phyloP scores from a whole-genome alignment of 2,113 vertebrate genomes.

The Pimephales promelas region DNA sequence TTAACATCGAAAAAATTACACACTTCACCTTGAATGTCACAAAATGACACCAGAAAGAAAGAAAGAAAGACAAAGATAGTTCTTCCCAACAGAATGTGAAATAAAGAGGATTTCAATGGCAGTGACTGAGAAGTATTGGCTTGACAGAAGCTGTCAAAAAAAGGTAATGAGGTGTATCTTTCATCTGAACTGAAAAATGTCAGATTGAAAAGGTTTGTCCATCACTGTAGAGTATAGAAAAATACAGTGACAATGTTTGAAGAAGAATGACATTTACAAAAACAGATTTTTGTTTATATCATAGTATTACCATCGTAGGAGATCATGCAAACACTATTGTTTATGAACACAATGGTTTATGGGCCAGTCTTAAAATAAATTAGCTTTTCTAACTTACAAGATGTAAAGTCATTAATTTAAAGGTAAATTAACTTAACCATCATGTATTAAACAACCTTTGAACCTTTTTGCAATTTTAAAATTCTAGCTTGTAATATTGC shows the following conservation, averaged over 20 bases:
- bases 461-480: too few species aligned
- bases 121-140: neutral
- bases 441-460: too few species aligned
- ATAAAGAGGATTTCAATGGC: neutral
- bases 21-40: neutral
- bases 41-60: neutral
- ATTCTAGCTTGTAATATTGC: too few species aligned
- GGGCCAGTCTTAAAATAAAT: neutral
- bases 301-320: neutral
- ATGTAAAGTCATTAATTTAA: too few species aligned
- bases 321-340: neutral
- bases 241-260: neutral
- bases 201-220: neutral
- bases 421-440: too few species aligned
- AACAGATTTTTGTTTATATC: neutral
- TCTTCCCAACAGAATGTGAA: neutral
- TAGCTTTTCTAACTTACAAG: too few species aligned
- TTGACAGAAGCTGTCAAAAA: neutral
- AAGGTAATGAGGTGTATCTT: neutral
- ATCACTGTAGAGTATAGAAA: neutral
- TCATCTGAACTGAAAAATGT: neutral
- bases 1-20: constrained; percentile 10
- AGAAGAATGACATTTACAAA: neutral
- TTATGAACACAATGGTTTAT: neutral
- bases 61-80: neutral